Evolutionary conservation across 2,797 vertebrate species (phyloP).

Genomic region (Chaetodon trifasciatus): DNA sequence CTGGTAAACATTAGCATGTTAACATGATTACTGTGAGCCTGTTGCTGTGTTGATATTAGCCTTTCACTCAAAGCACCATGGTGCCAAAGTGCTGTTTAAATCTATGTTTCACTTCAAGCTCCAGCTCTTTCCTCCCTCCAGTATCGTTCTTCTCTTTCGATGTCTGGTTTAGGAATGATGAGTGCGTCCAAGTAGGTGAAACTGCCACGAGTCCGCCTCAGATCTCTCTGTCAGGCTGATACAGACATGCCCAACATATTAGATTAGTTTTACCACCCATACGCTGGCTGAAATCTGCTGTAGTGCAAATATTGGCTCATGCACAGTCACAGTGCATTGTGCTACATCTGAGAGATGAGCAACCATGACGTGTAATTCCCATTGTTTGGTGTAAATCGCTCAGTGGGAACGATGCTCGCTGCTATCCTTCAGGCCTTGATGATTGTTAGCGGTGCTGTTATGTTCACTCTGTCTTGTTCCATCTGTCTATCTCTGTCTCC

Average conservation of each 20-base stretch:
- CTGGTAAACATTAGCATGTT: background rate
- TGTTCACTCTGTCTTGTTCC: slow-evolving; percentile 18
- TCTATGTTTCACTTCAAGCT: background rate
- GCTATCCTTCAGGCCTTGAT: background rate
- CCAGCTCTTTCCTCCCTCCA: background rate
- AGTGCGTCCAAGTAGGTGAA: slow-evolving; percentile 46
- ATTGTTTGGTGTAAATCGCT: slow-evolving; percentile 29
- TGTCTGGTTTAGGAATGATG: slow-evolving; percentile 45
- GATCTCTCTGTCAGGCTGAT: background rate
- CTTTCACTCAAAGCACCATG: background rate
- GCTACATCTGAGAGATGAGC: slow-evolving; percentile 8
- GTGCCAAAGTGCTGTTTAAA: background rate
- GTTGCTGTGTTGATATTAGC: background rate
- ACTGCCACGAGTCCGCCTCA: background rate
- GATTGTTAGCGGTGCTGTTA: slow-evolving; percentile 12
- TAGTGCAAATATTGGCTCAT: background rate
- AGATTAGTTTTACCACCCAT: background rate
- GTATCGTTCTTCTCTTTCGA: background rate
- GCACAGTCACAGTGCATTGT: background rate
- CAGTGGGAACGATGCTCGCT: background rate
- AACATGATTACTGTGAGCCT: background rate
- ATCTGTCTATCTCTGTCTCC: background rate
- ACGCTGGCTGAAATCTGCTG: slow-evolving; percentile 1
- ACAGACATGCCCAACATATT: slow-evolving; percentile 8
- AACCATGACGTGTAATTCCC: slow-evolving; percentile 23